Conservation (phyloP, 1,140 invertebrate species). For the Mycetomoellerius zeteki region DNA sequence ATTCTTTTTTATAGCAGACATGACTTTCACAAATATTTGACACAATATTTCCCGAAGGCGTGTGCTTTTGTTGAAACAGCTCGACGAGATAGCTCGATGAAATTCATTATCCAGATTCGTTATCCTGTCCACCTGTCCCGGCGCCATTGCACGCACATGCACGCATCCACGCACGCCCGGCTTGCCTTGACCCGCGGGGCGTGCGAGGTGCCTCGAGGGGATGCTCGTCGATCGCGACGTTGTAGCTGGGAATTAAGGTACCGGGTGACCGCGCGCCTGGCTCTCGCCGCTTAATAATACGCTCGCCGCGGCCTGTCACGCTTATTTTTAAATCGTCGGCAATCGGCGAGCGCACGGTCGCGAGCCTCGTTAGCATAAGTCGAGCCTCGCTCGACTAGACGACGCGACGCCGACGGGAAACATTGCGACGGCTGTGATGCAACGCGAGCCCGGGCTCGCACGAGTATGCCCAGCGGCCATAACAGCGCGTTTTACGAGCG, state of each 20-base stretch:
- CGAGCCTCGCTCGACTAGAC: conserved; percentile 40
- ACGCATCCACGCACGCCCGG: conserved; percentile 71
- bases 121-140: conserved; percentile 68
- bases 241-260: conserved; percentile 77
- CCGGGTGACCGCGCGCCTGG: conserved; percentile 75
- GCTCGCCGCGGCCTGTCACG: conserved; percentile 69
- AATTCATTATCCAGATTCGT: conserved; percentile 57
- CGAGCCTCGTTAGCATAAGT: conserved; percentile 66
- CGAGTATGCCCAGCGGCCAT: conserved; percentile 24
- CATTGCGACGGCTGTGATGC: conserved; percentile 31
- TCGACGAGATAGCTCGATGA: conserved; percentile 12
- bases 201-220: conserved; percentile 78
- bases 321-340: conserved; percentile 70
- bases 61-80: neutral
- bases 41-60: neutral
- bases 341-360: conserved; percentile 47
- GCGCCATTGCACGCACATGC: conserved; percentile 72
- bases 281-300: conserved; percentile 73
- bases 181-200: conserved; percentile 82
- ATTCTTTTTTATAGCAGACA: neutral
- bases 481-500: conserved; percentile 55
- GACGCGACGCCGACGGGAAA: conserved; percentile 38
- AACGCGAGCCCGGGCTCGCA: conserved; percentile 16
- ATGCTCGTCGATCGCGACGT: conserved; percentile 75
- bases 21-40: neutral